phyloP scores from a whole-genome alignment of 2,888 invertebrate species.

The Phorcus lineatus region DNA sequence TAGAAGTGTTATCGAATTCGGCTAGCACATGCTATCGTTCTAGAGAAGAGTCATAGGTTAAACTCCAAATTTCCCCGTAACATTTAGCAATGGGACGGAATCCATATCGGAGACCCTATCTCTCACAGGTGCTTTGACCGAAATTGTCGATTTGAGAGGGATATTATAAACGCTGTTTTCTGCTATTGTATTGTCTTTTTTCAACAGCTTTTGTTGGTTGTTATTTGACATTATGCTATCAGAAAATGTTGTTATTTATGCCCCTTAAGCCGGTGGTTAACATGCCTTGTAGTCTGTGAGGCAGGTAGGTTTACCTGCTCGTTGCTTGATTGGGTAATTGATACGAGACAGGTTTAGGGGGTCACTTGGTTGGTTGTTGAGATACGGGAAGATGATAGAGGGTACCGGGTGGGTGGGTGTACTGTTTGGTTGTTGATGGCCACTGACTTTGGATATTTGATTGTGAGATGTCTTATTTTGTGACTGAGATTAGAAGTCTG shows the following conservation, averaged over 20 bases:
- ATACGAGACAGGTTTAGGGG: too few relatives aligned
- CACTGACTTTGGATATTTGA: too few relatives aligned
- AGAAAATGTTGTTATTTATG: not conserved
- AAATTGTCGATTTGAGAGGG: not conserved
- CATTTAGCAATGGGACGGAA: not conserved
- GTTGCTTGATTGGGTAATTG: too few relatives aligned
- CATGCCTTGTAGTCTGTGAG: not conserved
- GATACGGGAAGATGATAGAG: too few relatives aligned
- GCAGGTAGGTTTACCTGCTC: too few relatives aligned
- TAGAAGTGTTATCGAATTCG: slow-evolving; percentile 1
- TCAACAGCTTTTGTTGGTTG: slow-evolving; percentile 2
- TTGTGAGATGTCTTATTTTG: too few relatives aligned
- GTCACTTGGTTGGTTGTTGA: too few relatives aligned
- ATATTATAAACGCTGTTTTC: not conserved
- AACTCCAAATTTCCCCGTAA: not conserved
- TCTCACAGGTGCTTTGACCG: not conserved
- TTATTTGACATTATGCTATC: not conserved
- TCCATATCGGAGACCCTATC: not conserved
- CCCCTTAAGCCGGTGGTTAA: not conserved
- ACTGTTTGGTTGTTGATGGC: too few relatives aligned
- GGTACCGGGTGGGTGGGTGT: too few relatives aligned
- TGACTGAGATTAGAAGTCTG: too few relatives aligned
- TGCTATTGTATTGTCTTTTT: not conserved
- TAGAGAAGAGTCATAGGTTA: not conserved
- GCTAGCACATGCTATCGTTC: not conserved